Evolutionary conservation across 2,888 invertebrate species (phyloP).

Genomic region (Meganola albula): DNA sequence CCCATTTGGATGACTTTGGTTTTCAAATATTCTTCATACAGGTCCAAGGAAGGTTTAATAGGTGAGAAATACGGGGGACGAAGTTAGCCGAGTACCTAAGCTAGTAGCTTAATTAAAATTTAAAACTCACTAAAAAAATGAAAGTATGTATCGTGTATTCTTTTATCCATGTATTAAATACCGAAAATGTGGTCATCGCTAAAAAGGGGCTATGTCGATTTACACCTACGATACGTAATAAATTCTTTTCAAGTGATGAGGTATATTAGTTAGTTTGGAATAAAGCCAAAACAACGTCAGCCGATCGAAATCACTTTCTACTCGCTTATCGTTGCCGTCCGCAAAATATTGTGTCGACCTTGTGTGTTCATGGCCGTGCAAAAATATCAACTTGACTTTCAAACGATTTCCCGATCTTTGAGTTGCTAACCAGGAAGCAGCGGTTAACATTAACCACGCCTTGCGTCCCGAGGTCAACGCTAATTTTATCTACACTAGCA

Average conservation of each 20-base stretch:
- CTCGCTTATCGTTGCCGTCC: constrained; percentile 55
- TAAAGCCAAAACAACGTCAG: constrained; percentile 48
- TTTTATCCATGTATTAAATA: too few relatives aligned
- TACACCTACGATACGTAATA: not conserved
- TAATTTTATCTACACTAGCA: constrained; percentile 35
- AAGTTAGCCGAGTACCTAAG: too few relatives aligned
- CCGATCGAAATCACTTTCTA: constrained; percentile 70
- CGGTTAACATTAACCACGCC: constrained; percentile 62
- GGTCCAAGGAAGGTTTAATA: too few relatives aligned
- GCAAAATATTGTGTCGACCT: constrained; percentile 63
- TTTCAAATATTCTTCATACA: too few relatives aligned
- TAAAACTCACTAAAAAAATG: too few relatives aligned
- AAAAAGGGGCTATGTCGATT: not conserved
- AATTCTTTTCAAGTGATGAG: constrained; percentile 11
- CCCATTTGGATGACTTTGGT: too few relatives aligned
- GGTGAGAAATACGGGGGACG: too few relatives aligned
- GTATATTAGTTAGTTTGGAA: constrained; percentile 46
- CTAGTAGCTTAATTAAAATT: too few relatives aligned
- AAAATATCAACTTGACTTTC: constrained; percentile 75
- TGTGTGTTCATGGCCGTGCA: constrained; percentile 69
- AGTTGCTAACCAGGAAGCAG: constrained; percentile 70
- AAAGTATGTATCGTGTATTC: too few relatives aligned
- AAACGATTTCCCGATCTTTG: constrained; percentile 71
- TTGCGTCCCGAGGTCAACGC: constrained; percentile 48
- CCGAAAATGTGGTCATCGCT: too few relatives aligned